Conservation (phyloP, 2,113 vertebrate genomes). For the Panurus biarmicus region DNA sequence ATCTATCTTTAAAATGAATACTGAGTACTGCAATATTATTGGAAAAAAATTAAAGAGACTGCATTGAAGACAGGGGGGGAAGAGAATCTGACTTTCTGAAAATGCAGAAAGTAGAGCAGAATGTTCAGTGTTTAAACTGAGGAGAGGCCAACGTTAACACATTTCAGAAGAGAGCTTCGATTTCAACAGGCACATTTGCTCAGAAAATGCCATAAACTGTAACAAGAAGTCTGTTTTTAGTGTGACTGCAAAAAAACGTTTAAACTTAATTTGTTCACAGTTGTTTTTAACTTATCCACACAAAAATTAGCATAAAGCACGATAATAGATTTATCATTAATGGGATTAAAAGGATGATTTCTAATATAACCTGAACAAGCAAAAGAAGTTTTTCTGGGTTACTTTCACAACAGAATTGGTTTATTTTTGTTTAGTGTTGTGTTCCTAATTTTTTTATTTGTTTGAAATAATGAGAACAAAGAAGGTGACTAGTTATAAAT, state of each 20-base stretch:
- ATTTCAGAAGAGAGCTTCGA: neutral
- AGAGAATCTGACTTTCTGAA: conserved; percentile 56
- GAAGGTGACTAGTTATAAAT: neutral
- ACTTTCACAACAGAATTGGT: neutral
- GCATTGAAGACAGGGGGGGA: conserved; percentile 21
- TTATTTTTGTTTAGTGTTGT: neutral
- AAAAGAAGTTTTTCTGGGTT: conserved; percentile 25
- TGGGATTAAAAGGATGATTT: neutral
- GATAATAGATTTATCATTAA: conserved; percentile 11
- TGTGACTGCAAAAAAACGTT: neutral
- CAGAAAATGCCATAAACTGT: neutral
- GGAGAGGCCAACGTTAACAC: neutral
- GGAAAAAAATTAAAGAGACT: conserved; percentile 67
- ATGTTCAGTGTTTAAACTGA: conserved; percentile 40
- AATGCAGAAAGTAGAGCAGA: conserved; percentile 49
- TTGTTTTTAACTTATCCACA: neutral
- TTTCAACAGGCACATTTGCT: conserved; percentile 14
- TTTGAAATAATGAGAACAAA: conserved; percentile 41
- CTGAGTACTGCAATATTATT: conserved; percentile 73
- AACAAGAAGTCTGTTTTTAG: neutral
- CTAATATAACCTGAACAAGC: neutral
- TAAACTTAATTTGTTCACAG: neutral
- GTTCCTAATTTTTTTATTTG: neutral
- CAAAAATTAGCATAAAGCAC: neutral
- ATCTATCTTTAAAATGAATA: conserved; percentile 79